Evolutionary conservation across 2,113 vertebrate genomes (phyloP), one percentile per base, ranked within the genome.

Genomic region (Gallinago media): DNA sequence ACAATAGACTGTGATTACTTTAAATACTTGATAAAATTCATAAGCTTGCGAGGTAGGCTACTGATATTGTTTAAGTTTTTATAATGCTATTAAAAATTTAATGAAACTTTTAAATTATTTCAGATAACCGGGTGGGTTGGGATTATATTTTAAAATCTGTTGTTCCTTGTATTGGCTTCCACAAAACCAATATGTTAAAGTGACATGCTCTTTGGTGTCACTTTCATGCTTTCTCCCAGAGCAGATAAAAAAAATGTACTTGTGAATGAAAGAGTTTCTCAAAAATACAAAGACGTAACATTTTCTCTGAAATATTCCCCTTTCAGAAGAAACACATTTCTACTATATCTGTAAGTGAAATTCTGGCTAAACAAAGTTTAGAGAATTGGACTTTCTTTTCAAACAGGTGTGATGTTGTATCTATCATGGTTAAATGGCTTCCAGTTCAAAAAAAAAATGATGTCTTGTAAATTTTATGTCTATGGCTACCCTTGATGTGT

Each of bases 41-140:
- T 63, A 55, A 85, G 7, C 9, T 85, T 87, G 16, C 27, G 55
- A 32, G 40, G 76, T 40, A 72, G 9, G 18, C 14, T 86, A 27
- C 22, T 16, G 47, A 71, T 59, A 75, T 3, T 59, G 6, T 36
- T 17, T 78, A 12, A 73, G 25, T 85, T 89, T 29, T 91, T 78
- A 63, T 68, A 94, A 78, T 78, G 55, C 6, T 88, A 97, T 79
- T 63, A 91, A 94, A 85, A 84, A 21, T 15, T 74, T 83, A 92
- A 87, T 77, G 16, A 55, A 96, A 78, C 13, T 88, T 95, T 76
- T 61, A 91, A 91, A 91, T 36, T 88, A 27, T 71, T 29, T 93
- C 13, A 18, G 5, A 9, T 77, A 42, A 77, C 22, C 44, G 93
- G 15, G 81, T 46, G 15, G 21, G 23, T 22, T 59, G 26, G 49